A percentile compares a stretch with the other conserved stretches of the same genome.
Conservation (phyloP, 37 sponge, comb jelly and placozoan genomes). For the Halisarca cf. caerulea region DNA sequence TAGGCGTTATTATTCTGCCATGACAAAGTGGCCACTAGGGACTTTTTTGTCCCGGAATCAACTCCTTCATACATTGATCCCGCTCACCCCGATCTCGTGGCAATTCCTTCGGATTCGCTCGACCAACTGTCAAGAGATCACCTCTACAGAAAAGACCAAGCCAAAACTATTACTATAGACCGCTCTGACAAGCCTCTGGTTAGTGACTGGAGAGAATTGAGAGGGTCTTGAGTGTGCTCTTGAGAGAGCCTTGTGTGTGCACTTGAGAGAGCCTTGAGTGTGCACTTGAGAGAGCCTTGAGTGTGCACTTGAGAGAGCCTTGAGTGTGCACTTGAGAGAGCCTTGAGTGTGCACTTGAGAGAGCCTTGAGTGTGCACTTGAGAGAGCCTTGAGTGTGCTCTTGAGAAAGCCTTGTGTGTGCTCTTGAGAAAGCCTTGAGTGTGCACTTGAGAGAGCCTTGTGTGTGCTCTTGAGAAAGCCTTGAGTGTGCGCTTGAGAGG, state of each 20-base stretch:
- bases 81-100: conserved; percentile 24
- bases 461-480: no score
- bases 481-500: no score
- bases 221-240: not conserved
- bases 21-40: conserved; percentile 72
- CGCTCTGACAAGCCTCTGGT: conserved; percentile 75
- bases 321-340: no score
- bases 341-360: no score
- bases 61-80: conserved; percentile 15
- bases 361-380: not conserved
- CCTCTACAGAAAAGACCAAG: conserved; percentile 24
- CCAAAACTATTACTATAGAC: conserved; percentile 56
- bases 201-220: not conserved
- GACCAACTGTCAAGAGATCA: conserved; percentile 11
- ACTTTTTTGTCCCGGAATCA: conserved; percentile 55
- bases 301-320: no score
- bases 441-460: no score
- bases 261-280: no score
- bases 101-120: conserved; percentile 2
- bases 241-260: no score
- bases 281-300: no score
- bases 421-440: no score
- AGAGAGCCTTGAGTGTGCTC: not conserved
- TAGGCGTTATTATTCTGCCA: conserved; percentile 80
- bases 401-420: no score